Conservation (phyloP, 2,888 invertebrate species). For the Dynastes grantii region DNA sequence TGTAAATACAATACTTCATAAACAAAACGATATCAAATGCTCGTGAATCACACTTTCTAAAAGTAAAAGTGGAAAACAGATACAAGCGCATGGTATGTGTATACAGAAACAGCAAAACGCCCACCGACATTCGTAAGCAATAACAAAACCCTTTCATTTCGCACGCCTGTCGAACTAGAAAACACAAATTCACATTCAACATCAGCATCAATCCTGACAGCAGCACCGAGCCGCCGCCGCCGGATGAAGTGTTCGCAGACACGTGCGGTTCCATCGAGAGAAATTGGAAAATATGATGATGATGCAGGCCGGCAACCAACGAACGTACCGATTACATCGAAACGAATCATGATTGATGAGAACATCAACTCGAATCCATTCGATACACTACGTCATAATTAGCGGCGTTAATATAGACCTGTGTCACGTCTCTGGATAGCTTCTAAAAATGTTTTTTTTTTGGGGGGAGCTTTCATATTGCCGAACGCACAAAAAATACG, state of each 20-base stretch:
- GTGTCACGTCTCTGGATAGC: conserved; percentile 15
- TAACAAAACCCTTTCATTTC: background rate
- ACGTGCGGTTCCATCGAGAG: conserved; percentile 1
- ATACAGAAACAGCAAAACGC: too few relatives aligned
- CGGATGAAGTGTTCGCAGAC: background rate
- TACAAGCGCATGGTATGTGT: too few relatives aligned
- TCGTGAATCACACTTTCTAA: too few relatives aligned
- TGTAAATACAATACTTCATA: too few relatives aligned
- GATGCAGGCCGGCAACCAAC: background rate
- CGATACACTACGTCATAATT: conserved; percentile 40
- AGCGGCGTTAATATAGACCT: conserved; percentile 21
- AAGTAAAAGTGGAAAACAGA: too few relatives aligned
- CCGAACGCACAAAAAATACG: background rate
- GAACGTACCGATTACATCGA: conserved; percentile 27
- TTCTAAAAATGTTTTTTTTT: conserved; percentile 17
- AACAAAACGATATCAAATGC: too few relatives aligned
- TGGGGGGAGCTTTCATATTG: background rate
- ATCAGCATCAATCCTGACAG: conserved; percentile 1
- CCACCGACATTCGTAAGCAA: too few relatives aligned
- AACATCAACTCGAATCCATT: background rate
- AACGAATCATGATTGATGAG: conserved; percentile 41
- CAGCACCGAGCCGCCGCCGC: background rate
- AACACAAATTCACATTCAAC: background rate
- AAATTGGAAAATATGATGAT: conserved; percentile 42
- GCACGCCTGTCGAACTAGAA: background rate